Base-by-base conservation (phyloP, 2,113 vertebrate genomes). In the Protobothrops mucrosquamatus region DNA sequence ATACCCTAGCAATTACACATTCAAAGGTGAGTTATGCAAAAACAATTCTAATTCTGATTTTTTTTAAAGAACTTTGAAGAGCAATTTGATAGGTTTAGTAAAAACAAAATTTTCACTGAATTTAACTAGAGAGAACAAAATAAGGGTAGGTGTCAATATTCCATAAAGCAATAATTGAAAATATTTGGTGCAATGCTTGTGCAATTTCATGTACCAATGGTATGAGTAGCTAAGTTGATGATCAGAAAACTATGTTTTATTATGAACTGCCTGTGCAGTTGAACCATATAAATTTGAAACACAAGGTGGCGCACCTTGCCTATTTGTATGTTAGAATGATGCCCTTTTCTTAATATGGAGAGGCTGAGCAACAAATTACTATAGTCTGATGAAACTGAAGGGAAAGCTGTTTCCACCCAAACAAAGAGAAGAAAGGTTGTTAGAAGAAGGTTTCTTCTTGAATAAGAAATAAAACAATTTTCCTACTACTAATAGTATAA, bases 1-100 rank as follows among this genome's bases (percentile, higher is more conserved):
- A 99, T 96, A 99, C 99, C 0, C 97, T 99, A 93, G 99, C 99
- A 20, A 99, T 99, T 97, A 99, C 99, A 8, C 99, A 99, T 97
- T 99, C 99, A 95, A 99, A 99, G 98, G 99, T 99, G 97, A 98
- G 98, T 92, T 74, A 91, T 85, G 55, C 57, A 51, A 39, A 64
- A 93, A 92, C 29, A 88, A 10, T 88, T 57, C 29, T 29, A 18
- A 85, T 39, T 61, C 61, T 24, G 20, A 56, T 48, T 34, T 6
- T 85, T 85, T 59, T 61, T 9, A 7, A 81, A 29, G 29, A 74
- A 39, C 23, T 56, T 22, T 34, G 64, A 34, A 34, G 20, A 2
- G 86, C 34, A 18, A 56, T 56, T 9, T 92, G 61, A 18, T 87
- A 2, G 1, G 39, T 34, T 39, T 61, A 18, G 86, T 3, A 26